A percentile compares a stretch with the other conserved stretches of the same genome.
phyloP scores from a whole-genome alignment of 2,888 invertebrate genomes.

The Drosophila suboccidentalis region DNA sequence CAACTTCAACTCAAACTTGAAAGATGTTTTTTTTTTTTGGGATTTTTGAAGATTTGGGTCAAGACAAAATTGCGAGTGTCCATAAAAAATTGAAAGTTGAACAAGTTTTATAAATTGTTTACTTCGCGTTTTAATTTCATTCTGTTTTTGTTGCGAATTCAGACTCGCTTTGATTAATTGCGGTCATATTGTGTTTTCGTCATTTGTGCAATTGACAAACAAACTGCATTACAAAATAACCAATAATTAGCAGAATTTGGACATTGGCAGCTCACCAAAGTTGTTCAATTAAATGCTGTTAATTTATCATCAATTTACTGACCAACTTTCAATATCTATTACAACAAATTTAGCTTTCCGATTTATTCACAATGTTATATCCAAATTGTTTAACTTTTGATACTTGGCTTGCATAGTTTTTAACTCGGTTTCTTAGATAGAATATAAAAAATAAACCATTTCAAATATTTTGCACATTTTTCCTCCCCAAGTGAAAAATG shows the following conservation, averaged over 20 bases:
- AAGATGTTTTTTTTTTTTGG: conserved; percentile 5
- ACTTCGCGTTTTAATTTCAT: conserved; percentile 2
- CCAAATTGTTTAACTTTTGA: too few species aligned
- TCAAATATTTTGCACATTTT: background rate
- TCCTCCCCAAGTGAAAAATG: background rate
- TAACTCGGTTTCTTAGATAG: too few species aligned
- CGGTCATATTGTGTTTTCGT: conserved; percentile 14
- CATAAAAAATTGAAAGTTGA: conserved; percentile 5
- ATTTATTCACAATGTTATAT: too few species aligned
- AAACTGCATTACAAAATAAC: background rate
- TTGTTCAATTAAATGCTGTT: background rate
- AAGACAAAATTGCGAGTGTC: conserved; percentile 11
- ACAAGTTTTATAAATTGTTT: conserved; percentile 21
- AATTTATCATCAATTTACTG: background rate
- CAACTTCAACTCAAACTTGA: conserved; percentile 5
- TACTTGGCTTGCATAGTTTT: too few species aligned
- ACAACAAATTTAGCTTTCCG: background rate
- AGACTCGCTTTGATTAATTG: conserved; percentile 1
- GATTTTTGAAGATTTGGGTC: conserved; percentile 13
- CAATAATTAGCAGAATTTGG: conserved; percentile 1
- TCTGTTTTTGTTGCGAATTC: background rate
- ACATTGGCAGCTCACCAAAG: background rate
- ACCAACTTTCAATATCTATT: background rate
- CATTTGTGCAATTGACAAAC: conserved; percentile 7
- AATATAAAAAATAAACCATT: too few species aligned